Percentiles rank a stretch among this genome's conserved stretches.
phyloP scores from a whole-genome alignment of 2,113 vertebrate species.

The Stigmatopora argus region DNA sequence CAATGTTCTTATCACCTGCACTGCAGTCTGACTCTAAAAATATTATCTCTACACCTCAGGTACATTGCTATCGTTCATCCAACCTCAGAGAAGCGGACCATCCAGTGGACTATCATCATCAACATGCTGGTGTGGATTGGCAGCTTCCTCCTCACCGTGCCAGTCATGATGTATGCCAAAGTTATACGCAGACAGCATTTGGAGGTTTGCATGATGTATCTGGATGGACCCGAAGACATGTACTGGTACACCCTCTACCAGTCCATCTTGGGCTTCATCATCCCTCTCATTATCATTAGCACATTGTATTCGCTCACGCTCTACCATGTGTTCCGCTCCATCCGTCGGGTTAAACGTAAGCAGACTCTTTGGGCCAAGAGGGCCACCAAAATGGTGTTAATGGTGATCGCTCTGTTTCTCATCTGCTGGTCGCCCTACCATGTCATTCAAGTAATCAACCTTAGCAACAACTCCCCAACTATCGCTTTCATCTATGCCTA shows the following conservation, averaged over 20 bases:
- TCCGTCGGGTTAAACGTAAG: slow-evolving; percentile 72
- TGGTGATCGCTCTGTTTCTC: slow-evolving; percentile 75
- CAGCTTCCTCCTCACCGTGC: slow-evolving; percentile 72
- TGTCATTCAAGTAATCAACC: slow-evolving; percentile 76
- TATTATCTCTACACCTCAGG: slow-evolving; percentile 40
- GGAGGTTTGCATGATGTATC: slow-evolving; percentile 70
- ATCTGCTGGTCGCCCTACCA: slow-evolving; percentile 79
- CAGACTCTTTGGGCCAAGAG: slow-evolving; percentile 72
- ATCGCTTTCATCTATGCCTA: slow-evolving; percentile 68
- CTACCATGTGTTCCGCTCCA: slow-evolving; percentile 78
- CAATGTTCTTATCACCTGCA: slow-evolving; percentile 1
- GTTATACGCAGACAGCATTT: slow-evolving; percentile 55
- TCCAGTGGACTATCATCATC: slow-evolving; percentile 73
- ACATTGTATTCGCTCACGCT: slow-evolving; percentile 77
- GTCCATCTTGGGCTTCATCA: slow-evolving; percentile 73
- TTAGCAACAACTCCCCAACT: slow-evolving; percentile 67
- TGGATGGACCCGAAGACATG: slow-evolving; percentile 73
- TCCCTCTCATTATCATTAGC: slow-evolving; percentile 75
- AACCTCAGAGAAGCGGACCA: slow-evolving; percentile 71
- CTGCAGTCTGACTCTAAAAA: slow-evolving; percentile 1
- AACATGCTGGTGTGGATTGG: slow-evolving; percentile 75
- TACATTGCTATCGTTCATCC: slow-evolving; percentile 77
- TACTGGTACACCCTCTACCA: slow-evolving; percentile 81
- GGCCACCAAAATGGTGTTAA: slow-evolving; percentile 76
- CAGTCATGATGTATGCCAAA: slow-evolving; percentile 74